Evolutionary conservation across 2,888 invertebrate species (phyloP), one percentile per base, ranked within the genome.

Genomic region (Epinotia bilunana): DNA sequence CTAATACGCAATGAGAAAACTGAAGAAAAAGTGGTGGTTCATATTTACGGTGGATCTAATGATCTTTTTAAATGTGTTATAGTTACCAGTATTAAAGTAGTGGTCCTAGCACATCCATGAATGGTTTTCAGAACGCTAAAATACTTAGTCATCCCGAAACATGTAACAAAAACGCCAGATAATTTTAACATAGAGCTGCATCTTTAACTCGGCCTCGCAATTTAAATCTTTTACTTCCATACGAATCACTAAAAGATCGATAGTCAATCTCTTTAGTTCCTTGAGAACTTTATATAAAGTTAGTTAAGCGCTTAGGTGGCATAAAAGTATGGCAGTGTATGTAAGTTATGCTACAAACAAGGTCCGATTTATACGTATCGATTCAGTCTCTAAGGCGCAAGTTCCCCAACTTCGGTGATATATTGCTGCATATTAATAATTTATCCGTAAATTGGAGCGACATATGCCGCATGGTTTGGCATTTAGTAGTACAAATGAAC

Each of bases 401-500:
- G 75, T 75, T 61, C 43, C 28, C 61, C 57, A 75, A 75, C 67
- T 75, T 74, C 46, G 64, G 71, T 75, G 75, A 75, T 75, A 72
- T 67, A 75, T 75, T 57, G 61, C 43, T 23, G 23, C 75, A 72
- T 67, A 75, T 75, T 72, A 75, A 75, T 72, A 62, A 75, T 67
- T 67, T 75, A 72, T 72, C 72, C 61, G 71, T 67, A 72, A 75
- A 72, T 75, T 74, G 65, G 65, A 57, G 53, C 61, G 65, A 75
- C 65, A 75, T 57, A 55, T 62, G 55, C 55, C 57, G 65, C 62
- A 71, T 71, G 23, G 65, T 75, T 71, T 53, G 18, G 75, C 67
- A 57, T 74, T 83, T 85, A 83, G 84, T 86, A 82, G 81, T 83
- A 85, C 84, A 87, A 87, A 88, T 84, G 86, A 85, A 84, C 82